Conservation (phyloP, 2,888 invertebrate genomes). For the Clunio marinus region DNA sequence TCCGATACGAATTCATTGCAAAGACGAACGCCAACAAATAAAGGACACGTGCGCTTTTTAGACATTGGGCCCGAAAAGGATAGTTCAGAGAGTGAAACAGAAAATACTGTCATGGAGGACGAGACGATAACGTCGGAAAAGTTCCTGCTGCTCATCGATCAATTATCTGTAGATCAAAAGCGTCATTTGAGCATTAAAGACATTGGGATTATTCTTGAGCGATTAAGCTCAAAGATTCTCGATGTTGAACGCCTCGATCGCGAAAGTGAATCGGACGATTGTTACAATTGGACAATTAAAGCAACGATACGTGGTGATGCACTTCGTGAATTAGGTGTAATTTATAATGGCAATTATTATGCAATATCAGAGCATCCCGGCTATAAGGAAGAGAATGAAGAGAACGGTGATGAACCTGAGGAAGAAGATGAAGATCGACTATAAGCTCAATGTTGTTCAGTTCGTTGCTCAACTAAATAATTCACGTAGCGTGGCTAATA, state of each 20-base stretch:
- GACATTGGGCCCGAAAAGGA: constrained; percentile 74
- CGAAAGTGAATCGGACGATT: constrained; percentile 88
- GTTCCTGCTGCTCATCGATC: constrained; percentile 88
- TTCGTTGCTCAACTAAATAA: not conserved
- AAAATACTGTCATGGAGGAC: constrained; percentile 89
- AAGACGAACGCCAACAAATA: constrained; percentile 55
- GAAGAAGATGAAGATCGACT: constrained; percentile 71
- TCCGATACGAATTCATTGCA: constrained; percentile 47
- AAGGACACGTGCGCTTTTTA: constrained; percentile 79
- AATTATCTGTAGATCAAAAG: constrained; percentile 87
- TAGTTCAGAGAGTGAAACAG: constrained; percentile 88
- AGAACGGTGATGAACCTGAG: constrained; percentile 76
- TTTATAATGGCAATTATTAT: constrained; percentile 93
- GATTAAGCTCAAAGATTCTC: constrained; percentile 86
- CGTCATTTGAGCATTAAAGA: constrained; percentile 90
- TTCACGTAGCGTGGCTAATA: constrained; percentile 24
- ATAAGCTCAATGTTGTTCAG: constrained; percentile 48
- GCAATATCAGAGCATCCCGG: constrained; percentile 93
- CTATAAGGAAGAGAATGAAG: constrained; percentile 85
- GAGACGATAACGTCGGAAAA: constrained; percentile 85
- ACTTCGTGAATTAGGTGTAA: constrained; percentile 83
- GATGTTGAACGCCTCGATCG: constrained; percentile 89
- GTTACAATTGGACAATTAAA: constrained; percentile 95
- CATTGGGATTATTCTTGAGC: constrained; percentile 89
- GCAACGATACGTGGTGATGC: constrained; percentile 90